A percentile compares a stretch with the other conserved stretches of the same genome.
Evolutionary conservation across 2,888 invertebrate species (phyloP).

Genomic region (Trichogramma dendrolimi): DNA sequence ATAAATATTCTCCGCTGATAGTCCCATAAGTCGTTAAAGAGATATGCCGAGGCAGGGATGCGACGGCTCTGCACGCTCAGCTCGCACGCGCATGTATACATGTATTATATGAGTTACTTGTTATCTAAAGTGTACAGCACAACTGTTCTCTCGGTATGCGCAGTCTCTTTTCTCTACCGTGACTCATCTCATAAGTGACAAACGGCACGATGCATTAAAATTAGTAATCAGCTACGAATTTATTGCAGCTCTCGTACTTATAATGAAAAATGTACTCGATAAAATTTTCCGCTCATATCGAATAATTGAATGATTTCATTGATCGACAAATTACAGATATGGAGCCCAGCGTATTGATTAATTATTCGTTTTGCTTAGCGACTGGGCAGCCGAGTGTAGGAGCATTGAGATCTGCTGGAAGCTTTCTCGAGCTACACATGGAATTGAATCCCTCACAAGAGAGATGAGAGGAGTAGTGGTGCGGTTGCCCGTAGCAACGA

Average conservation of each 20-base stretch:
- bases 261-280: too few relatives aligned
- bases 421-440: too few relatives aligned
- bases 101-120: background rate
- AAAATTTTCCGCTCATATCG: too few relatives aligned
- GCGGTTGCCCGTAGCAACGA: conserved; percentile 50
- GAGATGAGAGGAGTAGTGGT: conserved; percentile 13
- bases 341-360: background rate
- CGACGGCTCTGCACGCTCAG: too few relatives aligned
- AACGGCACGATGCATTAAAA: too few relatives aligned
- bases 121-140: conserved; percentile 15
- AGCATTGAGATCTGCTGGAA: too few relatives aligned
- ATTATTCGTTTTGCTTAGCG: too few relatives aligned
- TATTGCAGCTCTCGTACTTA: too few relatives aligned
- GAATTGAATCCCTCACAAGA: conserved; percentile 24
- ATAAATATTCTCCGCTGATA: conserved; percentile 24
- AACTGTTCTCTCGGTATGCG: background rate
- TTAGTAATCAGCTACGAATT: too few relatives aligned
- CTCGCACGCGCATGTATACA: background rate
- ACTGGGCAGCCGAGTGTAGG: background rate
- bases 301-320: too few relatives aligned
- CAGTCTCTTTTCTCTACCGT: background rate
- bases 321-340: too few relatives aligned
- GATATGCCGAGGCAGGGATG: background rate
- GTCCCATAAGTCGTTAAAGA: conserved; percentile 21
- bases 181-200: background rate